phyloP scores from a whole-genome alignment of 2,113 vertebrate genomes.

The Odocoileus hemionus region DNA sequence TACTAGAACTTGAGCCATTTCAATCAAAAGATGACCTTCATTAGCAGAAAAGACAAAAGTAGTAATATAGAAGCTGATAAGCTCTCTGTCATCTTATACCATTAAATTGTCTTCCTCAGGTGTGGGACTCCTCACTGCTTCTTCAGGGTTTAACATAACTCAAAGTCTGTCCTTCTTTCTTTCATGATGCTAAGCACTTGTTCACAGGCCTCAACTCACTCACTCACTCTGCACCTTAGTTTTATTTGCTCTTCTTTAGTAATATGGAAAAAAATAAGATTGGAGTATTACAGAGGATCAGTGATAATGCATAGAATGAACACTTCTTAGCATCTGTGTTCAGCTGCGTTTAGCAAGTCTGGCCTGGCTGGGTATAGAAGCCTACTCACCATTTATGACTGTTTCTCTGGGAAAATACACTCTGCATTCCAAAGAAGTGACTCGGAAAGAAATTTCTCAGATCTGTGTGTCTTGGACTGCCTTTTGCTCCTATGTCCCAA shows the following conservation, averaged over 20 bases:
- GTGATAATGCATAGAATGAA: not conserved
- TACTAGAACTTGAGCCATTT: not conserved
- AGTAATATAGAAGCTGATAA: not conserved
- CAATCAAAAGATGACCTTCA: not conserved
- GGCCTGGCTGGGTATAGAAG: not conserved
- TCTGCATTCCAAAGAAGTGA: conserved; percentile 24
- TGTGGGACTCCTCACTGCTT: not conserved
- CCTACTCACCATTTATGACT: not conserved
- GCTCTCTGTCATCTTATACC: not conserved
- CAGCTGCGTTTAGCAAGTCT: not conserved
- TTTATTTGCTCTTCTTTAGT: not conserved
- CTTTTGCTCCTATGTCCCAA: not conserved
- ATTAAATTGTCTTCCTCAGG: not conserved
- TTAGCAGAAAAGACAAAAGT: not conserved
- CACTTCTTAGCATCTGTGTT: not conserved
- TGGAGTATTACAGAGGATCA: not conserved
- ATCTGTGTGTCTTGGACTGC: not conserved
- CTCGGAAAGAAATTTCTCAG: not conserved
- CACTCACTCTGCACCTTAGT: not conserved
- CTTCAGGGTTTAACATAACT: not conserved
- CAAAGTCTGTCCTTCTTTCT: not conserved
- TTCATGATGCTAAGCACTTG: not conserved
- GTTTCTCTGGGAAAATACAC: not conserved
- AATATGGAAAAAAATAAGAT: not conserved
- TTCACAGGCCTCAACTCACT: not conserved